Conservation (phyloP, 2,797 vertebrate genomes). For the Eulemur albifrons region DNA sequence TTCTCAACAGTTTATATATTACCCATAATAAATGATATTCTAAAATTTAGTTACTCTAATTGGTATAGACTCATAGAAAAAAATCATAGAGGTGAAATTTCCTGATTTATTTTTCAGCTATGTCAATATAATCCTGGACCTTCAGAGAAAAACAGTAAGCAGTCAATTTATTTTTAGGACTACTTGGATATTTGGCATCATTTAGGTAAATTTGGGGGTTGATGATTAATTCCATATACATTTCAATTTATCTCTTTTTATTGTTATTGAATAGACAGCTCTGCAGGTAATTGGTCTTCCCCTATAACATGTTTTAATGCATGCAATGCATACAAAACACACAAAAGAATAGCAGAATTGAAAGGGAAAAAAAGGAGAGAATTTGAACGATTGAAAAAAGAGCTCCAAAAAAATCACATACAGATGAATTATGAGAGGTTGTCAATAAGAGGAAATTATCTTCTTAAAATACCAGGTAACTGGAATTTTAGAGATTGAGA, state of each 20-base stretch:
- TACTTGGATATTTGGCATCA: not conserved
- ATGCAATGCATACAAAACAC: not conserved
- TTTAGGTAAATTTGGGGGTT: not conserved
- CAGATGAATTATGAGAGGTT: not conserved
- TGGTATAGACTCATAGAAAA: not conserved
- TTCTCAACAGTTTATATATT: not conserved
- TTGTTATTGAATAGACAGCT: not conserved
- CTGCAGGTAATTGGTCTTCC: not conserved
- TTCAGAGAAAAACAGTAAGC: not conserved
- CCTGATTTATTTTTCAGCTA: not conserved
- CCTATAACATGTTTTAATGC: not conserved
- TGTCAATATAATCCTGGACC: not conserved
- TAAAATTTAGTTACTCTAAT: not conserved
- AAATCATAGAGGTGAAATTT: not conserved
- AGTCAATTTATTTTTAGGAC: not conserved
- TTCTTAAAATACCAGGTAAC: not conserved
- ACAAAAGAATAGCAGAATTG: not conserved
- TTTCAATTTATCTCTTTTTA: not conserved
- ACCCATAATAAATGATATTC: not conserved
- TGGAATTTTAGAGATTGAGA: not conserved
- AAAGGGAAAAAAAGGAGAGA: not conserved
- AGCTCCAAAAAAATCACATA: not conserved
- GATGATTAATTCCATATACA: not conserved
- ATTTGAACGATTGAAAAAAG: not conserved
- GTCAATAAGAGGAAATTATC: not conserved